Evolutionary conservation across 2,888 invertebrate genomes (phyloP), one percentile per base, ranked within the genome.

Genomic region (Agrotis exclamationis): DNA sequence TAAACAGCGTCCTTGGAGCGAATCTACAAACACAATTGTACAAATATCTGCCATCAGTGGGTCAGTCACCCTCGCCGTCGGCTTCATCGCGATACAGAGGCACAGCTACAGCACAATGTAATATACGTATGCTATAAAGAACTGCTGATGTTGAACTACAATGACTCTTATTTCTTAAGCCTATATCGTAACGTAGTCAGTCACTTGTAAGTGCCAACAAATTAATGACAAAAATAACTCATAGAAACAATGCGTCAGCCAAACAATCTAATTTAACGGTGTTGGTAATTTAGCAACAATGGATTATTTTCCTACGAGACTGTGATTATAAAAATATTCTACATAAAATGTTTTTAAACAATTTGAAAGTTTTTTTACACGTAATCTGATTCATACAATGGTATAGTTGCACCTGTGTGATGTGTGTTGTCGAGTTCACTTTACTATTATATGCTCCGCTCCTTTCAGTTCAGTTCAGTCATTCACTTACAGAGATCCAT

Each of bases 11-110:
- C 95, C 95, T 95, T 95, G 95, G 86, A 90, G 89, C 90, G 90
- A 92, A 92, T 91, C 91, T 91, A 93, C 92, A 92, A 92, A 92
- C 93, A 93, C 92, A 94, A 93, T 94, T 93, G 94, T 93, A 91
- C 92, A 94, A 94, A 94, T 93, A 94, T 90, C 92, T 87, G 86
- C 86, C 77, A 83, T 82, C 86, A 89, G 87, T 87, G 84, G 94
- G 93, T 94, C 94, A 93, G 85, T 95, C 92, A 95, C 94, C 94
- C 91, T 86, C 77, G 79, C 54, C 82, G 82, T 76, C 59, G 82
- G 86, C 85, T 87, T 76, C 79, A 80, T 79, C 63, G 76, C 73
- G 50, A 64, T 79, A 82, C 79, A 56, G 50, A 64, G 77, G 81
- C 79, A 56, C 77, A 51, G 71, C 78, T 80, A 63, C 50, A 73